phyloP scores from a whole-genome alignment of 2,113 vertebrate species.

The Heterotilapia buettikoferi region DNA sequence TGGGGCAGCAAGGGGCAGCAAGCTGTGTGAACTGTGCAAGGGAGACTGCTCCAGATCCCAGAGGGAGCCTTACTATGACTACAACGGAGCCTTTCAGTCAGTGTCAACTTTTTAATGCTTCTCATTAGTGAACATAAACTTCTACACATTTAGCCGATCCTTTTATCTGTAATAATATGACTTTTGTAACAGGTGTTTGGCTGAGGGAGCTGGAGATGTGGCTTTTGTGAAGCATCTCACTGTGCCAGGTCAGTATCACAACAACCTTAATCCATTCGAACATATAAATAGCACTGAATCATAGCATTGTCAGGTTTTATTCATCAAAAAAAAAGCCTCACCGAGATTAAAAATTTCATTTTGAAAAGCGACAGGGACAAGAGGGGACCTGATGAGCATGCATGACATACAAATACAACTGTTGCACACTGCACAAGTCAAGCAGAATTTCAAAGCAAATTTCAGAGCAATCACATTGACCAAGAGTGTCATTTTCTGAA shows the following conservation, averaged over 20 bases:
- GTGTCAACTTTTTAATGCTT: constrained; percentile 32
- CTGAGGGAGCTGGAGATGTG: constrained; percentile 75
- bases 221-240: constrained; percentile 84
- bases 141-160: not conserved
- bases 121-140: not conserved
- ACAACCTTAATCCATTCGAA: not conserved
- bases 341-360: not conserved
- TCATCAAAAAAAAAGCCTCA: not conserved
- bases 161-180: not conserved
- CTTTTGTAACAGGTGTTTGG: constrained; percentile 76
- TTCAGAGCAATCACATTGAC: not conserved
- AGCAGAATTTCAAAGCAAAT: not conserved
- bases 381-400: not conserved
- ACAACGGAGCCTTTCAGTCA: constrained; percentile 79
- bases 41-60: constrained; percentile 71
- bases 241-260: constrained; percentile 73
- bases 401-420: not conserved
- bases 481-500: not conserved
- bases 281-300: not conserved
- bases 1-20: constrained; percentile 39
- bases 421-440: not conserved
- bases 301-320: not conserved
- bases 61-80: constrained; percentile 69
- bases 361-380: not conserved
- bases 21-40: constrained; percentile 72